phyloP scores from a whole-genome alignment of 2,888 invertebrate species.

The Caenorhabditis sp. region DNA sequence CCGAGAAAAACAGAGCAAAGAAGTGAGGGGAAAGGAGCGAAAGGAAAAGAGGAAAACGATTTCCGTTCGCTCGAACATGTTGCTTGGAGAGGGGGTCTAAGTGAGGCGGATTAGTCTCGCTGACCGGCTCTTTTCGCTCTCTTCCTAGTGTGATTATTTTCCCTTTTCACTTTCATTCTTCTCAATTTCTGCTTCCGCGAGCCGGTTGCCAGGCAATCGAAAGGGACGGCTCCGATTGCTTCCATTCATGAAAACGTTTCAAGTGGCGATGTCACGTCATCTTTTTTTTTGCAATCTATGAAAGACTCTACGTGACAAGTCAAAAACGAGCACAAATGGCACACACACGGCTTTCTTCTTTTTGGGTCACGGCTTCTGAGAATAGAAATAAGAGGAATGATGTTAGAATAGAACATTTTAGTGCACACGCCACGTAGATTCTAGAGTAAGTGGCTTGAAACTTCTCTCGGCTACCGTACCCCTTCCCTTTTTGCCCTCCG shows the following conservation, averaged over 20 bases:
- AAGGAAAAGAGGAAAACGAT: constrained; percentile 15
- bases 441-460: no score
- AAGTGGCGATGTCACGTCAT: no score
- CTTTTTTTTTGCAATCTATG: no score
- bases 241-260: no score
- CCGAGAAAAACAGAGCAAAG: constrained; percentile 8
- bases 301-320: not conserved
- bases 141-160: constrained; percentile 2
- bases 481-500: no score
- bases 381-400: not conserved
- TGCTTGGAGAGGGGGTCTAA: constrained; percentile 2
- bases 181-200: no score
- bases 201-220: not conserved
- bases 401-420: no score
- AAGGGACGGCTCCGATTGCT: no score
- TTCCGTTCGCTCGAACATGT: constrained; percentile 34
- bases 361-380: not conserved
- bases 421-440: no score
- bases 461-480: no score
- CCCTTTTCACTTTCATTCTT: not conserved
- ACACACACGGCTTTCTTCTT: no score
- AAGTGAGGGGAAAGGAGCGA: constrained; percentile 6
- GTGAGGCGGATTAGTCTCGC: constrained; percentile 7
- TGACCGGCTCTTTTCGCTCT: constrained; percentile 1
- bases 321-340: no score